Base-by-base conservation (phyloP, 1,140 invertebrate species). In the Rhopalosiphum maidis region DNA sequence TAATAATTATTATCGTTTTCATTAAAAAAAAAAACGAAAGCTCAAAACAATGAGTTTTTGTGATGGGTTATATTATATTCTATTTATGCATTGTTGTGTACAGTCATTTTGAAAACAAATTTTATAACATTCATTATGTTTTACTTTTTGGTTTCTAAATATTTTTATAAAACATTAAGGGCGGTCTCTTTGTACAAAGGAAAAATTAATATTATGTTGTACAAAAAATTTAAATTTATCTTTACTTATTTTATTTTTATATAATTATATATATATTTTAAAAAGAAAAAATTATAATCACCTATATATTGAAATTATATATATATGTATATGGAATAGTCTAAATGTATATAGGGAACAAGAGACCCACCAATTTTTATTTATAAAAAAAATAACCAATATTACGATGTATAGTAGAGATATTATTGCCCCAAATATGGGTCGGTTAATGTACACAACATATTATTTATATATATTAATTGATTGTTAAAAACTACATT, bases 31-130 rank as follows among this genome's bases (percentile, higher is more conserved):
- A 94, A 93, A 93, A 91, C 85, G 94, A 94, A 94, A 93, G 94
- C 93, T 91, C 94, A 94, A 30, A 30, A 90, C 23, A 46, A n/a
- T 43, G 89, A 90, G 89, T 90, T 94, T 94, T 94, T 94, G 93
- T 94, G 94, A 94, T 94, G 93, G 93, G 94, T 94, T 94, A 93
- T 94, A 94, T 94, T 94, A 94, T 94, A 94, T 94, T 90, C 51
- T 93, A 90, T 90, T 43, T 85, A 86, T 55, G 77, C 91, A 85
- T 93, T 93, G 93, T 93, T 88, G 86, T 88, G 86, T 93, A 93
- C 93, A 93, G 86, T 89, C 41, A 88, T 88, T 88, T 88, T 93
- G 51, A 93, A 88, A 30, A 93, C 93, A 88, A 93, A 88, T 93
- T 88, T 89, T 93, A 93, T 93, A 88, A 93, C 83, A 68, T 88